Evolutionary conservation across 1,140 invertebrate genomes (phyloP).

Genomic region (Probaryconus sp.): DNA sequence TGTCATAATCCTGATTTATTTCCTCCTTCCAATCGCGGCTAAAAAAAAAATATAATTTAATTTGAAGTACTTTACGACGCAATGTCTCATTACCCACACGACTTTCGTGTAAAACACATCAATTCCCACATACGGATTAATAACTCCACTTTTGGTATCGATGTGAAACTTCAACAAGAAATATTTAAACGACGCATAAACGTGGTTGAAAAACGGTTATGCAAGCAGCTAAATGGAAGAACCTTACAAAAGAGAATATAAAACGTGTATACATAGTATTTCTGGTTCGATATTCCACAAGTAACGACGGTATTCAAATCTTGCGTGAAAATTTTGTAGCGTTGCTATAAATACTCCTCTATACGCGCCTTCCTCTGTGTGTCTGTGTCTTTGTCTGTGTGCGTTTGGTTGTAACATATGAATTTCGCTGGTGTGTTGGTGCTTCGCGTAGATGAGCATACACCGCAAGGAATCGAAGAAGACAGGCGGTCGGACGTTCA

Average conservation of each 20-base stretch:
- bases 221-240: constrained; percentile 18
- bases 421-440: constrained; percentile 22
- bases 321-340: constrained; percentile 58
- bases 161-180: constrained; percentile 15
- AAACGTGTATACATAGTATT: constrained; percentile 37
- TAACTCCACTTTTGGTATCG: constrained; percentile 25
- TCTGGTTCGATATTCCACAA: constrained; percentile 44
- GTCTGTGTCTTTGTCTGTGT: neutral
- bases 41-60: no score
- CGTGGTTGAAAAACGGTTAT: constrained; percentile 30
- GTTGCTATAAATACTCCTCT: constrained; percentile 49
- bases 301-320: constrained; percentile 55
- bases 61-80: neutral
- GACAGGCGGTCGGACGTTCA: constrained; percentile 42
- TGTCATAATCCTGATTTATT: no score
- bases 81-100: constrained; percentile 18
- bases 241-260: constrained; percentile 37
- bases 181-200: constrained; percentile 35
- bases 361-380: neutral
- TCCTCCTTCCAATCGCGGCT: no score
- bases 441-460: constrained; percentile 17
- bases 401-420: constrained; percentile 9
- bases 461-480: constrained; percentile 28
- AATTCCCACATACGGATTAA: constrained; percentile 5
- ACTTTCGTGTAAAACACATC: constrained; percentile 15